Conservation (phyloP, 1,140 invertebrate species). For the Conopomorpha cramerella region DNA sequence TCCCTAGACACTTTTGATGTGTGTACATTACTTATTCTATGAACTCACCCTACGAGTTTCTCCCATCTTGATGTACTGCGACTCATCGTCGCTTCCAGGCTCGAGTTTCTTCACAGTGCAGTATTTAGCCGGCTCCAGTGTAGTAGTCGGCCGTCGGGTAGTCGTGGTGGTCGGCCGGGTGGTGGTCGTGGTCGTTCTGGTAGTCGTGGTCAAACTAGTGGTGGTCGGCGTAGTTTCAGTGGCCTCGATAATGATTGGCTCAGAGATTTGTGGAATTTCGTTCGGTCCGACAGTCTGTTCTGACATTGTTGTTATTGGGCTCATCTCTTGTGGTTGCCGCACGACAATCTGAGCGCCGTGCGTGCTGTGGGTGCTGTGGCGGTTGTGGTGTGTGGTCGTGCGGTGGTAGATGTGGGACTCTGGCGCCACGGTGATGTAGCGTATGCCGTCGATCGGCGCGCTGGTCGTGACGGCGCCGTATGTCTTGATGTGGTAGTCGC, state of each 20-base stretch:
- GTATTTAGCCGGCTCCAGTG: conserved; percentile 74
- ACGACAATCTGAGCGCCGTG: conserved; percentile 38
- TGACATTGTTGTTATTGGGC: conserved; percentile 43
- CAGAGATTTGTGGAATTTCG: conserved; percentile 37
- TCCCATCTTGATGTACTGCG: conserved; percentile 51
- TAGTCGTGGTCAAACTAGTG: conserved; percentile 57
- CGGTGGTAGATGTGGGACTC: conserved; percentile 30
- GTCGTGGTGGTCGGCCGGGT: conserved; percentile 48
- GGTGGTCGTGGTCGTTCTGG: conserved; percentile 60
- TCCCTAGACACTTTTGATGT: too few species aligned
- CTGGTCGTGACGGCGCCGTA: conserved; percentile 42
- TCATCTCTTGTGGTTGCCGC: conserved; percentile 37
- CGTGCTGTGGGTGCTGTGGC: conserved; percentile 39
- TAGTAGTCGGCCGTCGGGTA: conserved; percentile 67
- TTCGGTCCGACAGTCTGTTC: conserved; percentile 38
- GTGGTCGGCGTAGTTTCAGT: conserved; percentile 36
- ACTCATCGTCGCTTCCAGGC: conserved; percentile 44
- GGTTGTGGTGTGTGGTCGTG: conserved; percentile 42
- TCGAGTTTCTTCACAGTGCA: conserved; percentile 81
- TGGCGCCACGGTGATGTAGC: conserved; percentile 45
- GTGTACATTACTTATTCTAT: conserved; percentile 6
- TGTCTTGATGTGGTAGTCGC: conserved; percentile 80
- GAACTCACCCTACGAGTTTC: conserved; percentile 40
- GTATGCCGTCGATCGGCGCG: conserved; percentile 53
- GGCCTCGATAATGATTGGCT: too few species aligned